A percentile compares a stretch with the other conserved stretches of the same genome.
Conservation (phyloP, 1,140 invertebrate species). For the Brachionus manjavacas region DNA sequence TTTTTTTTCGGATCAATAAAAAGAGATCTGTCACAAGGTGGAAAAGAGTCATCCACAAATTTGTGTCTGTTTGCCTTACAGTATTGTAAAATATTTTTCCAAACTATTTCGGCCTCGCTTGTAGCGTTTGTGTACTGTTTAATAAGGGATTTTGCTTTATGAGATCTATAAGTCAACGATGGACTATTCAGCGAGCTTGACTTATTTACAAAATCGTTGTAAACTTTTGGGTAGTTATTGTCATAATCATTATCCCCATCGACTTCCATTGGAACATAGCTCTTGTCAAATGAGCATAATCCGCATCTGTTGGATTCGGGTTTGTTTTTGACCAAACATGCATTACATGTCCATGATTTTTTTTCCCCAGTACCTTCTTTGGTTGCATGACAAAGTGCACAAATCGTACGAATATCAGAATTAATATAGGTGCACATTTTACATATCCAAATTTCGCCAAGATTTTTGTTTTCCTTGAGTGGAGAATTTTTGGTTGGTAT, state of each 20-base stretch:
- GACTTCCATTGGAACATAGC: background rate
- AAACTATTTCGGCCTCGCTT: slow-evolving; percentile 3
- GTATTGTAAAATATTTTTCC: slow-evolving; percentile 39
- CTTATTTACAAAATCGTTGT: background rate
- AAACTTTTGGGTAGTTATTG: background rate
- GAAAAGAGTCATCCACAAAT: slow-evolving; percentile 42
- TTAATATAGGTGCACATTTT: slow-evolving; percentile 20
- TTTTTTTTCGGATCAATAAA: slow-evolving; percentile 27
- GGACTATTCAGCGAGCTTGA: background rate
- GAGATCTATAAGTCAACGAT: background rate
- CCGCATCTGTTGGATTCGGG: background rate
- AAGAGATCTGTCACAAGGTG: slow-evolving; percentile 25
- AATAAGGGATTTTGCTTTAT: slow-evolving; percentile 28
- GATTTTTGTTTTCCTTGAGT: background rate
- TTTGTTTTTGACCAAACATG: background rate
- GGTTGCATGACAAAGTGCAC: background rate
- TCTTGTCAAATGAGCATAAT: background rate
- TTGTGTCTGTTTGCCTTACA: slow-evolving; percentile 20
- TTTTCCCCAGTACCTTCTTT: background rate
- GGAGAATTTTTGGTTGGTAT: background rate
- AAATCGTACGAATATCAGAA: background rate
- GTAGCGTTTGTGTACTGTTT: slow-evolving; percentile 17
- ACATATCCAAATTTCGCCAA: background rate
- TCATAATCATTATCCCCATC: background rate
- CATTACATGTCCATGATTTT: background rate